These are phyloP conservation scores for Trididemnum nubilum DNA, from an alignment of 23 tunicate genomes.

Conservation along the genomic window DNA sequence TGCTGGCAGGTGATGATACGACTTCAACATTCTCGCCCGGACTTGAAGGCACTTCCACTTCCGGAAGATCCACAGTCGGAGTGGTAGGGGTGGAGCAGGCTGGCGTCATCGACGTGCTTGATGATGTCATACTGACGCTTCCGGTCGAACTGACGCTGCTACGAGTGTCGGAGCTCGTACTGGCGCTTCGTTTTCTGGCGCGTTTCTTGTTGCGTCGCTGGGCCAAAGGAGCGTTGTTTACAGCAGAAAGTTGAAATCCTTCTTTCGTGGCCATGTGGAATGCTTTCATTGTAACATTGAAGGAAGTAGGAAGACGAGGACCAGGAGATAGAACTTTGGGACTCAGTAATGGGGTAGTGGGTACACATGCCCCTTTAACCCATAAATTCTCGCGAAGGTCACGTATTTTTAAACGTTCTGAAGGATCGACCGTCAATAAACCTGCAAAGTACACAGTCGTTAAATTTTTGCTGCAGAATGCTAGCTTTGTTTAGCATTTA, in stretches of 20 bases:
- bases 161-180: conserved; percentile 60
- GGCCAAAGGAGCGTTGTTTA: conserved; percentile 87
- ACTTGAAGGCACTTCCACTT: conserved; percentile 5
- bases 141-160: conserved; percentile 62
- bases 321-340: conserved; percentile 72
- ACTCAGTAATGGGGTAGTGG: conserved; percentile 69
- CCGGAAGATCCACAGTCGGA: conserved; percentile 28
- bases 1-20: conserved; percentile 41
- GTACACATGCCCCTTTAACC: conserved; percentile 74
- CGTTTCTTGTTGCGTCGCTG: conserved; percentile 73
- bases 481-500: too few relatives aligned
- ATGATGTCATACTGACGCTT: conserved; percentile 38
- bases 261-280: conserved; percentile 62
- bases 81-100: conserved; percentile 49
- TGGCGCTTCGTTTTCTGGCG: conserved; percentile 45
- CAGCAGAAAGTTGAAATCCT: conserved; percentile 81
- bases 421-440: conserved; percentile 79
- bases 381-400: conserved; percentile 60
- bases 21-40: conserved; percentile 21
- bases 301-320: conserved; percentile 59
- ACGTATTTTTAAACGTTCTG: conserved; percentile 53
- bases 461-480: neutral
- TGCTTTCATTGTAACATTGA: conserved; percentile 69
- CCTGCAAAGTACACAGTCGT: conserved; percentile 36
- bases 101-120: conserved; percentile 29